Evolutionary conservation across 2,888 invertebrate species (phyloP), one percentile per base, ranked within the genome.

Genomic region (Nomada fabriciana): DNA sequence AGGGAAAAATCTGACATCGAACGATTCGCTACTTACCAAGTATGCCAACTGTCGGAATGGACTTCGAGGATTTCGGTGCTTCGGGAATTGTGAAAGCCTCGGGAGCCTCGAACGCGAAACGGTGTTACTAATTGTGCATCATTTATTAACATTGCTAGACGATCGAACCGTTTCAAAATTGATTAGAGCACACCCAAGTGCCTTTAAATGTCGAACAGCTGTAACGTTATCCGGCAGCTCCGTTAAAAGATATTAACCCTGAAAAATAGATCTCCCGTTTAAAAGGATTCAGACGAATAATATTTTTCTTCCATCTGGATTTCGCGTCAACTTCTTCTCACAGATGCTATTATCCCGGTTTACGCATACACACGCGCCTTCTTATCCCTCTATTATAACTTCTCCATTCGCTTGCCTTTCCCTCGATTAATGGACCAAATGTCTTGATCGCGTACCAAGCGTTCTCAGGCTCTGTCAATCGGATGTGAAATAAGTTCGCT

Each of bases 191-290:
- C 15, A 47, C 15, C 11, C 13, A 13, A 3, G 47, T 15, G 47
- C 47, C 63, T 43, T 15, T 13, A 63, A 63, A 47, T 10, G 23
- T 63, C 23, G 63, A 15, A 15, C 15, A 43, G 15, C 43, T 18
- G 36, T 5, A 7, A 36, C 36, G 36, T 36, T 36, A 7, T 7
- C 36, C 36, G 11, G 61, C 25, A 10, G 20, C 29, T 18, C 25
- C 2, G 61, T 11, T 20, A 43, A 64, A 64, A 25, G 63, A 64
- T 50, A 64, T 64, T 50, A 64, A 50, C 63, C 9, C 5, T 52
- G 52, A 65, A 36, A 65, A 65, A 86, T 89, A 87, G 86, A 88
- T 88, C 83, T 75, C 50, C 72, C 83, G 88, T 84, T 84, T 87
- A 85, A 88, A 85, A 83, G 85, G 82, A 86, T 86, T 85, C 82